Percentiles rank a stretch among this genome's conserved stretches.
Conservation (phyloP, 1,140 invertebrate genomes). For the Argopecten irradians region DNA sequence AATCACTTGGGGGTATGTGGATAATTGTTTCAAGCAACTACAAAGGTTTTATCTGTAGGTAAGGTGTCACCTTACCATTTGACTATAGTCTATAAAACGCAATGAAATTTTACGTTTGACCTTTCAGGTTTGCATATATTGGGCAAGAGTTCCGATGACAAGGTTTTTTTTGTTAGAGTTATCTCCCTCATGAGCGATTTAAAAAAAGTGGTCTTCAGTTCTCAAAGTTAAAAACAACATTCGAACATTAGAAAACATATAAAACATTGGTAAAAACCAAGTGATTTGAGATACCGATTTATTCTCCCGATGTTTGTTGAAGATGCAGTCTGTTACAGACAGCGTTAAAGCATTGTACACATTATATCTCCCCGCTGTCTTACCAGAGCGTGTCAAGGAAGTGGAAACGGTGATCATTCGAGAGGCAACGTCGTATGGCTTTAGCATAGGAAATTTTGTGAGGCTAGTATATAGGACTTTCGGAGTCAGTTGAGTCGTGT, state of each 20-base stretch:
- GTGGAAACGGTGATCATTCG: conserved; percentile 55
- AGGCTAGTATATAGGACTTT: conserved; percentile 81
- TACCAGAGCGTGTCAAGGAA: conserved; percentile 32
- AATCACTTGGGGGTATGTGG: too few species aligned
- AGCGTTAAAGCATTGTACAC: neutral
- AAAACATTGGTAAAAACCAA: neutral
- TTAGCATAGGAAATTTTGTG: conserved; percentile 66
- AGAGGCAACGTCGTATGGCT: conserved; percentile 51
- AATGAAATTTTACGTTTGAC: too few species aligned
- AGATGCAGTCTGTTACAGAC: neutral
- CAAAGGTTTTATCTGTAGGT: too few species aligned
- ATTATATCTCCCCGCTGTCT: neutral
- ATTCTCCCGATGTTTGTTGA: neutral
- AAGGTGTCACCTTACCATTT: too few species aligned
- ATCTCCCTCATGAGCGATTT: neutral
- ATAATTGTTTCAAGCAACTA: too few species aligned
- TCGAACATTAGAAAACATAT: neutral
- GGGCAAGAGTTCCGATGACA: too few species aligned
- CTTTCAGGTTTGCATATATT: too few species aligned
- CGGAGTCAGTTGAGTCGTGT: conserved; percentile 90
- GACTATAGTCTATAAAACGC: too few species aligned
- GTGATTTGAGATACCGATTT: neutral
- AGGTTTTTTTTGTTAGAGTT: neutral
- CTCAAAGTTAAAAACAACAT: neutral
- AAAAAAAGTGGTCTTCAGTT: neutral